Conservation (phyloP, 2,797 vertebrate genomes). For the Coilia nasus region DNA sequence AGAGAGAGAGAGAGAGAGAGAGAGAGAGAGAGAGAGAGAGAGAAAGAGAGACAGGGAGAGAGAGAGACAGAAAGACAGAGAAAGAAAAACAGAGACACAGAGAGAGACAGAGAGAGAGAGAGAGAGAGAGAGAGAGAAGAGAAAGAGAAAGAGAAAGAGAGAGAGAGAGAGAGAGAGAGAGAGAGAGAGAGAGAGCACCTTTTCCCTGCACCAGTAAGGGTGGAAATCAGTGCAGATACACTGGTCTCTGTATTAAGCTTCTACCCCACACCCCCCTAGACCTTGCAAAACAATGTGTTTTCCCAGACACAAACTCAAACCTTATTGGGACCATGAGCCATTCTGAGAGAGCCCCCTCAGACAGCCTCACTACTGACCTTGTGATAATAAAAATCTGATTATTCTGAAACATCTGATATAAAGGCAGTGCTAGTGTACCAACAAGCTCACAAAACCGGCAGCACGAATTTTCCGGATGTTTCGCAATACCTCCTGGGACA, state of each 20-base stretch:
- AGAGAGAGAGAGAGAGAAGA: not conserved
- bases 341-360: not conserved
- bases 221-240: not conserved
- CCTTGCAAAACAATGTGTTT: not conserved
- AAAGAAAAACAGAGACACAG: no score
- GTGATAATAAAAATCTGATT: not conserved
- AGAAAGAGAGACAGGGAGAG: not conserved
- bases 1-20: not conserved
- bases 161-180: not conserved
- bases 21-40: not conserved
- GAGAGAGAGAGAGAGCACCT: not conserved
- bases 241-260: not conserved
- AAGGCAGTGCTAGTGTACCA: not conserved
- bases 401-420: not conserved
- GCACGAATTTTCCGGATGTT: not conserved
- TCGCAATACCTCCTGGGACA: not conserved
- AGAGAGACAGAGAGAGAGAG: not conserved
- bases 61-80: not conserved
- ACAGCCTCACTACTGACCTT: not conserved
- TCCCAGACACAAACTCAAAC: not conserved
- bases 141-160: no score
- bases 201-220: not conserved
- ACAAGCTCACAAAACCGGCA: not conserved
- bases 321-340: not conserved
- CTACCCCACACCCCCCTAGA: not conserved